Evolutionary conservation across 2,113 vertebrate genomes (phyloP).

Genomic region (Heptranchias perlo): DNA sequence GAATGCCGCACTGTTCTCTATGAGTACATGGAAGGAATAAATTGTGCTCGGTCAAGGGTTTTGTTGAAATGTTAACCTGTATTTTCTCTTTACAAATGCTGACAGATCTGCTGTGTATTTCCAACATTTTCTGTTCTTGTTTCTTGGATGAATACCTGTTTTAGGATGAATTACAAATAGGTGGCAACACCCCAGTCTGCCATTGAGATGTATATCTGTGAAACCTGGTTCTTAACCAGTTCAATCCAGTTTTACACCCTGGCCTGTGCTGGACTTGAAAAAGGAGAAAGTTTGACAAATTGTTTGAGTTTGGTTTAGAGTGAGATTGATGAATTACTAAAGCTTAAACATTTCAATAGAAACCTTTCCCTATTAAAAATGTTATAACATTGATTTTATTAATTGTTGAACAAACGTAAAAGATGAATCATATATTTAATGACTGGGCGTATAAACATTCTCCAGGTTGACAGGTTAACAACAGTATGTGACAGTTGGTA

Average conservation of each 20-base stretch:
- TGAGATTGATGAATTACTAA: neutral
- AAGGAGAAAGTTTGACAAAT: neutral
- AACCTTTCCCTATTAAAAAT: neutral
- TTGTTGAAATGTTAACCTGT: neutral
- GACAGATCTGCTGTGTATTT: neutral
- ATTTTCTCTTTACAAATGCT: neutral
- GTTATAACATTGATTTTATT: neutral
- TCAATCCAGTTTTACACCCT: neutral
- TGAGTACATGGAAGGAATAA: neutral
- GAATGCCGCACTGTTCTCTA: neutral
- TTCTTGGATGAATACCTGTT: neutral
- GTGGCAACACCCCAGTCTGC: neutral
- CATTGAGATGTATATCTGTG: neutral
- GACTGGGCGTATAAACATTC: neutral
- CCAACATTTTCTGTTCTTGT: neutral
- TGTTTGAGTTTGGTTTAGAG: neutral
- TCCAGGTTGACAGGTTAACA: neutral
- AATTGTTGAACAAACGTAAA: neutral
- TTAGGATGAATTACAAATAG: neutral
- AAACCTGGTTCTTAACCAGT: neutral
- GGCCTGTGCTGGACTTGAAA: neutral
- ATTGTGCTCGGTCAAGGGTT: neutral
- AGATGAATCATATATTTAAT: conserved; percentile 2
- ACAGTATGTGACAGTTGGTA: neutral
- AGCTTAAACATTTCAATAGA: neutral